Base-by-base conservation (phyloP, 2,888 invertebrate species). In the Crioceris asparagi region DNA sequence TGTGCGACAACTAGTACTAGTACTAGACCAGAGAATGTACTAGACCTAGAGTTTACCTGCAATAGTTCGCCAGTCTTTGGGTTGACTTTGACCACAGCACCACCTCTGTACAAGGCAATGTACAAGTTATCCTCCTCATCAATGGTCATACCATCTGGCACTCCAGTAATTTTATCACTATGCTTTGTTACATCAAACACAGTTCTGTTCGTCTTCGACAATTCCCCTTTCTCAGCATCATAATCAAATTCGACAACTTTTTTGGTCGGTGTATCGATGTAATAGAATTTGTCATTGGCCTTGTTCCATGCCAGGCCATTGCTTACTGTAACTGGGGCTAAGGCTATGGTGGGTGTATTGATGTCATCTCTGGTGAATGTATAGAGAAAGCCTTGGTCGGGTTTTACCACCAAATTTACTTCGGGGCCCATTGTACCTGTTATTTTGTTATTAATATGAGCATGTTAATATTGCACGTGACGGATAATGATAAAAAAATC, bases 251-350 rank as follows among this genome's bases (percentile, higher is more conserved):
- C 77, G 36, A 72, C 76, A 2, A 87, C 68, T 48, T 75, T 71
- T 19, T 67, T 60, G 0, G 79, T 77, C 0, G 74, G 70, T 1
- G 83, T 75, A 61, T 88, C 87, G 21, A 84, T 83, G 60, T 80
- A 87, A 61, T 79, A 87, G 70, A 87, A 75, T 49, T 71, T 74
- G 43, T 73, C 70, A 52, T 76, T 75, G 51, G 81, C 77, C 1
- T 65, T 55, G 12, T 75, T 79, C 86, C 86, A 88, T 1, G 78
- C 77, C 4, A 87, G 60, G 2, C 87, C 87, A 53, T 87, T 88
- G 29, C 85, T 84, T n/a, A 83, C 70, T 8, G 72, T 69, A 14
- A 81, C 76, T 4, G 66, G 64, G 2, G 59, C 47, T 12, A 60
- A 50, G 17, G 55, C 49, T 3, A 53, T 43, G 32, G 44, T 36